Base-by-base conservation (phyloP, 2,113 vertebrate species). In the Entelurus aequoreus region DNA sequence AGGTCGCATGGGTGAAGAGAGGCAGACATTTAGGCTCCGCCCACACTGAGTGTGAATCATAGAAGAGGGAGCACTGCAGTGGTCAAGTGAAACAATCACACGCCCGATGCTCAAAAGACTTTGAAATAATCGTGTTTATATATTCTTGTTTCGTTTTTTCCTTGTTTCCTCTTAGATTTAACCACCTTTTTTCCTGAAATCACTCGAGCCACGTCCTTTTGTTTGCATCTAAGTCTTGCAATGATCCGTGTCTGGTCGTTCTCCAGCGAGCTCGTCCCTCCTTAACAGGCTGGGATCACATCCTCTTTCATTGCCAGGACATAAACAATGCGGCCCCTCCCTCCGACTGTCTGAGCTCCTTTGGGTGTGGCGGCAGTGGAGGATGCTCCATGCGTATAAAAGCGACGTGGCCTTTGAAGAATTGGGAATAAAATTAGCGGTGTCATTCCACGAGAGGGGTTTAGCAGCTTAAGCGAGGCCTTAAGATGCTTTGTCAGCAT, bases 271-370 rank as follows among this genome's bases (percentile, higher is more conserved):
- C 77, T 82, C 48, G 49, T 73, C 71, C 42, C 63, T 64, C 65
- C 66, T 67, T 35, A 77, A 85, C 71, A 54, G 77, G 80, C 82
- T 86, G 82, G 81, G 82, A 63, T 86, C 83, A 28, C 28, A 72
- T 76, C 68, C 71, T 50, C 79, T 74, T 74, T 69, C 52, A 60
- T 60, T 74, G 85, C 82, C 78, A 83, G 69, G 82, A 82, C 74
- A 79, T 78, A 83, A 83, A 85, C 78, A 87, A 64, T 71, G 51
- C 57, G 54, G 40, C 67, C 66, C 63, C 70, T 73, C 72, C 78
- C 53, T 19, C 60, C 63, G 5, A 57, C 65, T 49, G 4, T 54
- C 62, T 65, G 62, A 15, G 52, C 66, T 64, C 28, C 69, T 80
- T 54, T 83, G 87, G 87, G 84, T 82, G 85, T 85, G 82, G 85